phyloP scores from a whole-genome alignment of 1,140 invertebrate species.

The Bombus difficillimus region DNA sequence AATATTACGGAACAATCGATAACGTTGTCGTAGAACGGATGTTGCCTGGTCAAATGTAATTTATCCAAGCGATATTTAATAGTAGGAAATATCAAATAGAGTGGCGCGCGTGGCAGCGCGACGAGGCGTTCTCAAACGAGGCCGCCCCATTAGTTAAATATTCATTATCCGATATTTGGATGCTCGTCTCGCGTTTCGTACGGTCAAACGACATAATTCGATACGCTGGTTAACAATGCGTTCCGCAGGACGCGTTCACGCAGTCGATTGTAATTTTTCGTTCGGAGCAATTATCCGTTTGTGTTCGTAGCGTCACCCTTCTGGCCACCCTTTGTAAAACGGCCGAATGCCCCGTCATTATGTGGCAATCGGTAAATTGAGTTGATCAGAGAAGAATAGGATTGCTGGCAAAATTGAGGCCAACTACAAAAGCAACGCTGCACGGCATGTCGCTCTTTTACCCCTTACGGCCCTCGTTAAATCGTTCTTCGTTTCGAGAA shows the following conservation, averaged over 20 bases:
- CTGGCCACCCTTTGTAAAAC: constrained; percentile 11
- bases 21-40: constrained; percentile 3
- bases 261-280: constrained; percentile 1
- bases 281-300: background rate
- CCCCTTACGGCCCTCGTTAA: no score
- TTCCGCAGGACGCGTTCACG: background rate
- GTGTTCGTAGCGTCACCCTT: background rate
- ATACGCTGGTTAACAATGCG: constrained; percentile 31
- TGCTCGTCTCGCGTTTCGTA: constrained; percentile 38
- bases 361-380: constrained; percentile 29
- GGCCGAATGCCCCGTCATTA: constrained; percentile 8
- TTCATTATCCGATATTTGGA: constrained; percentile 51
- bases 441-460: background rate
- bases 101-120: background rate
- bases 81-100: constrained; percentile 41
- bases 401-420: constrained; percentile 5
- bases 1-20: constrained; percentile 39
- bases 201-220: constrained; percentile 40
- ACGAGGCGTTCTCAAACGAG: constrained; percentile 26
- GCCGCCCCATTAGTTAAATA: constrained; percentile 44
- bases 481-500: background rate
- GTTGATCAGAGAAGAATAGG: background rate
- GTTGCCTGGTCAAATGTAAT: constrained; percentile 28
- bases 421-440: background rate
- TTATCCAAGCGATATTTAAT: constrained; percentile 49